These are phyloP conservation scores for Helostoma temminkii DNA, from an alignment of 2,797 vertebrate genomes.

Conservation along the genomic window DNA sequence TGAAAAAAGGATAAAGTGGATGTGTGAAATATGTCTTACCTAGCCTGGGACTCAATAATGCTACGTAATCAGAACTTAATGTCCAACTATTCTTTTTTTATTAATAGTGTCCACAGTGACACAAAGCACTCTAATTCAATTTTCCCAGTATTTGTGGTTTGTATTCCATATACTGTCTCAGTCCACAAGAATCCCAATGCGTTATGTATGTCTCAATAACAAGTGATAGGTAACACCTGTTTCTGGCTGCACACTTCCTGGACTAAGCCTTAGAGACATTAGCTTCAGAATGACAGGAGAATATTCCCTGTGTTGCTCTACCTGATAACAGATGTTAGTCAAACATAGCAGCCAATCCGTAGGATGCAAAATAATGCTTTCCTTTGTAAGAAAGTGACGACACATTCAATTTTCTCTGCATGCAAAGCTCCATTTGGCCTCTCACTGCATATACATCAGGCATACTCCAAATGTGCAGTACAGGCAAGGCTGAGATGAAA, in stretches of 20 bases:
- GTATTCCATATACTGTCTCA: not conserved
- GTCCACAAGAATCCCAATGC: not conserved
- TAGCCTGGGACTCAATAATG: no score
- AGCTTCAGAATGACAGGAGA: slow-evolving; percentile 9
- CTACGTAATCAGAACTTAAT: not conserved
- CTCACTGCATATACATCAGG: slow-evolving; percentile 64
- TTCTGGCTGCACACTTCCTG: not conserved
- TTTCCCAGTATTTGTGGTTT: slow-evolving; percentile 5
- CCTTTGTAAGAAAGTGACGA: slow-evolving; percentile 37
- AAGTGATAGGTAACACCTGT: not conserved
- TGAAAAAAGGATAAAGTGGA: no score
- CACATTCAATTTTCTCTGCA: slow-evolving; percentile 39
- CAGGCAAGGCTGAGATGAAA: slow-evolving; percentile 76
- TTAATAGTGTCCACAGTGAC: not conserved
- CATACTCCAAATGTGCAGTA: slow-evolving; percentile 65
- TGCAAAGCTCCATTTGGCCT: slow-evolving; percentile 69
- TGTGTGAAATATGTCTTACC: no score
- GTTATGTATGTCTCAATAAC: slow-evolving; percentile 13
- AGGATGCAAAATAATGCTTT: slow-evolving; percentile 41
- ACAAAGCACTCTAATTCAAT: not conserved
- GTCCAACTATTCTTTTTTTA: not conserved
- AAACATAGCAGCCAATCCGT: slow-evolving; percentile 30
- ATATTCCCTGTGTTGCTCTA: slow-evolving; percentile 10
- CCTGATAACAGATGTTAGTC: slow-evolving; percentile 26
- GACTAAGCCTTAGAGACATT: slow-evolving; percentile 12